These are phyloP conservation scores for Leptinotarsa texana DNA, from an alignment of 1,140 invertebrate genomes.

Conservation along the genomic window DNA sequence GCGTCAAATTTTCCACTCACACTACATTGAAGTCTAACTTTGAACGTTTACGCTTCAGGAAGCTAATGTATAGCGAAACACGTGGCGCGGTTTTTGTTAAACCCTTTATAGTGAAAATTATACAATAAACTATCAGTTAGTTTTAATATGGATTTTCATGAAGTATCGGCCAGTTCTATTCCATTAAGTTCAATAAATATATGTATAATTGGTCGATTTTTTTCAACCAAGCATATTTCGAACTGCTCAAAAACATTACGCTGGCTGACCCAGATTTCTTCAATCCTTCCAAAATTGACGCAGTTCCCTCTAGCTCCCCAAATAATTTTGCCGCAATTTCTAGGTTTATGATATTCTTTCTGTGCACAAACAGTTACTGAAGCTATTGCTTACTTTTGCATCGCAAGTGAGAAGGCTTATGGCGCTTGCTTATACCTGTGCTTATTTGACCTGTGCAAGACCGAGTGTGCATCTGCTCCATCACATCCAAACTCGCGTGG, in stretches of 20 bases:
- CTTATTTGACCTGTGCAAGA: neutral
- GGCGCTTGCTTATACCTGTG: slow-evolving; percentile 46
- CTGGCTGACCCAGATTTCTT: neutral
- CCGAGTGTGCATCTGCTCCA: slow-evolving; percentile 17
- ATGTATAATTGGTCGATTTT: neutral
- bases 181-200: neutral
- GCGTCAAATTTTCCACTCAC: neutral
- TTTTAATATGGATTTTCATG: too few relatives aligned
- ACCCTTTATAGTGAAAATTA: too few relatives aligned
- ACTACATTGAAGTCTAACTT: neutral
- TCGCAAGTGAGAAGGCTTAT: too few relatives aligned
- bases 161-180: too few relatives aligned
- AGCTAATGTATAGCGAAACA: too few relatives aligned
- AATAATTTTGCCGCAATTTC: slow-evolving; percentile 29
- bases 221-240: neutral
- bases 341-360: slow-evolving; percentile 46
- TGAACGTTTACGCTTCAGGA: too few relatives aligned
- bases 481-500: slow-evolving; percentile 44
- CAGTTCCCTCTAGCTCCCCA: slow-evolving; percentile 14
- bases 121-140: too few relatives aligned
- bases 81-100: too few relatives aligned
- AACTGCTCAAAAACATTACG: neutral
- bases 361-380: slow-evolving; percentile 21
- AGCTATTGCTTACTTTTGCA: neutral
- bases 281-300: neutral